Percentiles rank a stretch among this genome's conserved stretches.
Conservation (phyloP, 2,797 vertebrate species). For the Antennarius maculatus region DNA sequence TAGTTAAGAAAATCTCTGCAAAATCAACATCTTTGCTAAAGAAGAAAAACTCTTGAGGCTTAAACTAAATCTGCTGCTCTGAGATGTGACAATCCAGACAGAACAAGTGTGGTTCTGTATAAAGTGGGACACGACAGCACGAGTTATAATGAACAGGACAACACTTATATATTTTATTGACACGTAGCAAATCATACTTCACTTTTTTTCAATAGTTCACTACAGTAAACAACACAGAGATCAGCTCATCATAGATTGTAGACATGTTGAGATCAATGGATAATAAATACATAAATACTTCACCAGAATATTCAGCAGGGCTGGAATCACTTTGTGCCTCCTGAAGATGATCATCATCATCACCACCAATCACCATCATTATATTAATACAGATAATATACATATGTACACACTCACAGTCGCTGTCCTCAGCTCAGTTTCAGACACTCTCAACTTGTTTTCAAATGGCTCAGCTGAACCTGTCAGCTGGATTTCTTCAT, state of each 20-base stretch:
- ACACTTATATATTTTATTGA: slow-evolving; percentile 28
- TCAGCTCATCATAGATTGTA: slow-evolving; percentile 20
- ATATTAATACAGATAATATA: slow-evolving; percentile 32
- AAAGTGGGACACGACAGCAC: no score
- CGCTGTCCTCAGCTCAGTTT: neutral
- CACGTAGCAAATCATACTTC: slow-evolving; percentile 18
- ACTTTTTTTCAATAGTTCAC: slow-evolving; percentile 3
- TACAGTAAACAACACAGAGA: slow-evolving; percentile 34
- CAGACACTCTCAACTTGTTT: neutral
- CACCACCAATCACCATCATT: neutral
- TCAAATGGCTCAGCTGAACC: slow-evolving; percentile 17
- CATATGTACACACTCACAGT: slow-evolving; percentile 18
- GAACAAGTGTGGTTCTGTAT: no score
- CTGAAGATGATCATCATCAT: no score
- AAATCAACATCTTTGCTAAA: no score
- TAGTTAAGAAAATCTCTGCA: no score
- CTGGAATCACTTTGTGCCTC: neutral
- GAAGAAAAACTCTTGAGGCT: no score
- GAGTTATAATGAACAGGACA: neutral
- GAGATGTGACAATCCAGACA: no score
- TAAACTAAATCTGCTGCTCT: no score
- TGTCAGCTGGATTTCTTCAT: slow-evolving; percentile 27
- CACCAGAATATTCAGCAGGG: slow-evolving; percentile 20
- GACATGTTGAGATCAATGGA: slow-evolving; percentile 25
- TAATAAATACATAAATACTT: slow-evolving; percentile 41